A percentile compares a stretch with the other conserved stretches of the same genome.
Conservation (phyloP, 2,113 vertebrate species). For the Xiphias gladius region DNA sequence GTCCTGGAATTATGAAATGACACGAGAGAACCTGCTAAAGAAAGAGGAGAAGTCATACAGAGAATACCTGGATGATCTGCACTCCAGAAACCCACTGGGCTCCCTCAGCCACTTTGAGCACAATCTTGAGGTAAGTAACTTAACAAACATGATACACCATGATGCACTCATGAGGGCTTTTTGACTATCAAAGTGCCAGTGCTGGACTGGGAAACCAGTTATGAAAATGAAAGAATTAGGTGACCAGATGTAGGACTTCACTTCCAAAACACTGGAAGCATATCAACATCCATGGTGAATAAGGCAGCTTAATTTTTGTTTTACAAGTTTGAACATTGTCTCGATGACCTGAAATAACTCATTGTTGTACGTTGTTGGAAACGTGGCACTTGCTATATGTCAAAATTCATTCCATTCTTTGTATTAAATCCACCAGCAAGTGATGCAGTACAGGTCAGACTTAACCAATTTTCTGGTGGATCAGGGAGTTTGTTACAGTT, state of each 20-base stretch:
- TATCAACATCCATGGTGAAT: neutral
- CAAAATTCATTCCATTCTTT: neutral
- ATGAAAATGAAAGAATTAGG: neutral
- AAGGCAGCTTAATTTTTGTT: neutral
- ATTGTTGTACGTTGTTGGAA: no score
- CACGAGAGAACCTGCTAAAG: slow-evolving; percentile 86
- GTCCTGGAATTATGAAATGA: slow-evolving; percentile 92
- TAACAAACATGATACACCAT: neutral
- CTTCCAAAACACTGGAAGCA: neutral
- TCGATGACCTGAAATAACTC: neutral
- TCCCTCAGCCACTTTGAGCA: slow-evolving; percentile 95
- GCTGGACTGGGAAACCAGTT: neutral
- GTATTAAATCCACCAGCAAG: neutral
- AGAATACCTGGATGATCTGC: slow-evolving; percentile 89
- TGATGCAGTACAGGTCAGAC: neutral
- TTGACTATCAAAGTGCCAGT: neutral
- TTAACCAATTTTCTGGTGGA: no score
- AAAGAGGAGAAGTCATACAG: slow-evolving; percentile 91
- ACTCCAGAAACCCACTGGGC: slow-evolving; percentile 85
- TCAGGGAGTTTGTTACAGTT: neutral
- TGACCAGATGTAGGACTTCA: neutral
- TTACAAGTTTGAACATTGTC: neutral
- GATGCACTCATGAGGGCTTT: neutral
- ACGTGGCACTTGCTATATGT: neutral
- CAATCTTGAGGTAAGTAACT: slow-evolving; percentile 89